Percentiles rank a stretch among this genome's conserved stretches.
These are phyloP conservation scores for Plodia interpunctella DNA, from an alignment of 1,140 invertebrate species.

Conservation along the genomic window DNA sequence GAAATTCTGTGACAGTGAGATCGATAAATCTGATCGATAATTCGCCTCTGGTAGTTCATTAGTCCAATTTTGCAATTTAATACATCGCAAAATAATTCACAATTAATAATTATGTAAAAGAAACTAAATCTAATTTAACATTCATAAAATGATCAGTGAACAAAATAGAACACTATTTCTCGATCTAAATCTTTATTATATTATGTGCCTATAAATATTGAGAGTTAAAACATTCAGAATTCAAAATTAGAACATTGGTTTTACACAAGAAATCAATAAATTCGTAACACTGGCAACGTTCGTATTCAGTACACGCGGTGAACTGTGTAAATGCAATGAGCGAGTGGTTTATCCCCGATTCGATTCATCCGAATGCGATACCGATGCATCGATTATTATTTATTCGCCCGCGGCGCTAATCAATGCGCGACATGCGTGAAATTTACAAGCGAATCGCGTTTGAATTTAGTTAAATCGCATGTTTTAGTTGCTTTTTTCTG, in stretches of 20 bases:
- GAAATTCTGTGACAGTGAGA: no score
- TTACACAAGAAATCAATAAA: background rate
- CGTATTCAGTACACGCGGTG: constrained; percentile 10
- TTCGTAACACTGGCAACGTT: constrained; percentile 1
- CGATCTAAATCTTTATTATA: no score
- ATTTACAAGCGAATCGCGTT: constrained; percentile 37
- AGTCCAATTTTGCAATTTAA: no score
- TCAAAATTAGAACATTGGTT: background rate
- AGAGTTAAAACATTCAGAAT: background rate
- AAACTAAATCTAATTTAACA: no score
- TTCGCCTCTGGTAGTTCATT: no score
- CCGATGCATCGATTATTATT: constrained; percentile 37
- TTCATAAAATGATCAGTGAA: no score
- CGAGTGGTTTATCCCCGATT: constrained; percentile 27
- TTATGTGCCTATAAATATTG: no score
- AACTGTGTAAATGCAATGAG: constrained; percentile 25
- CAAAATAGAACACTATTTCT: no score
- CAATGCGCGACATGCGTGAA: constrained; percentile 38
- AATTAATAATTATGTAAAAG: no score
- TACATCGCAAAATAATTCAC: no score
- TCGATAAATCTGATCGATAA: no score
- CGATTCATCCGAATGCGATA: constrained; percentile 31
- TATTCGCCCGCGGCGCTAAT: constrained; percentile 45
- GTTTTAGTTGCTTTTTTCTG: no score
- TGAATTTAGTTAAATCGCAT: background rate